Evolutionary conservation across 2,113 vertebrate genomes (phyloP), one percentile per base, ranked within the genome.

Genomic region (Procavia capensis): DNA sequence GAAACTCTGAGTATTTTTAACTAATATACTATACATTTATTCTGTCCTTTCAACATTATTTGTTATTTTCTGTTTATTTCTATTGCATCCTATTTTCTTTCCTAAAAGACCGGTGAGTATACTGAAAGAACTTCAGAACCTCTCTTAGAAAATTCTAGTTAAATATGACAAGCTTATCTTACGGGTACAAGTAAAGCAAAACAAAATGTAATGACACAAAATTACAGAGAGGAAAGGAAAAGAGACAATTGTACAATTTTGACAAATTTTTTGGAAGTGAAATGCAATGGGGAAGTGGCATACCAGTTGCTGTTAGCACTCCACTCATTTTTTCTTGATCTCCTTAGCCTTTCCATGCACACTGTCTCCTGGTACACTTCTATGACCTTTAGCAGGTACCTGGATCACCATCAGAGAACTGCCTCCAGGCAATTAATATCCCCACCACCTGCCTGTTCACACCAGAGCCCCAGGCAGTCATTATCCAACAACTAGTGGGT

Each of bases 1-100:
- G 84, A 61, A 92, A 80, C 84, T 95, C 19, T 54, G 66, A 31
- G 72, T 34, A 43, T 88, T 80, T 80, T 95, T 97, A 85, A 97
- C 88, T 94, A 92, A 88, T 25, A 19, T 93, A 0, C 19, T 95
- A 29, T 66, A 24, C 96, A 83, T 81, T 83, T 88, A 41, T 20
- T 29, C 0, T 78, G 91, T 97, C 6, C 80, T 89, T 78, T 50
- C 79, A 94, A 82, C 96, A 93, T 64, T 2, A 93, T 84, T 16
- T 94, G 34, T 7, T 93, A 45, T 90, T 93, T 88, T 76, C 1
- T 45, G 50, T 43, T 89, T 64, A 82, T 47, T 95, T 91, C 25
- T 8, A 43, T 27, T n/a, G 10, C 16, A 54, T 85, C 31, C 34
- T 85, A 59, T 66, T 72, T 81, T 57, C 10, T 87, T 93, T 91